Evolutionary conservation across 1,140 invertebrate species (phyloP).

Genomic region (Lucilia sericata): DNA sequence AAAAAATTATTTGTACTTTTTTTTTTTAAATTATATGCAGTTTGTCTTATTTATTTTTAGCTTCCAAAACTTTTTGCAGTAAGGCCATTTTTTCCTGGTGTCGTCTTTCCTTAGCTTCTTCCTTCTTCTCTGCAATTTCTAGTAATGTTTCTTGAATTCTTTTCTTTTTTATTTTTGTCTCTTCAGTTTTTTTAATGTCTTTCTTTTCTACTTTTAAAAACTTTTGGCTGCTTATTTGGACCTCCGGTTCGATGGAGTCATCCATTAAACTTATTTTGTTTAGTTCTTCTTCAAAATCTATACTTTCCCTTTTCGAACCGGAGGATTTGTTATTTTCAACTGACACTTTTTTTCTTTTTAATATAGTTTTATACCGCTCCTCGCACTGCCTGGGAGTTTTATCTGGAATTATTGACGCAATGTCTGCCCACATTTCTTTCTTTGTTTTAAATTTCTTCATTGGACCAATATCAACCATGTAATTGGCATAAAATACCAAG

Average conservation of each 20-base stretch:
- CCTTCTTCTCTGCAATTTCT: neutral
- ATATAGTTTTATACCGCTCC: neutral
- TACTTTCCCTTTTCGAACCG: neutral
- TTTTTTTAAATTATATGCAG: neutral
- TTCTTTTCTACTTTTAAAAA: too few species aligned
- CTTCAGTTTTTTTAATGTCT: too few species aligned
- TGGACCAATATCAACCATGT: neutral
- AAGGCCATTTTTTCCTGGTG: neutral
- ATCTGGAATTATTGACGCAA: neutral
- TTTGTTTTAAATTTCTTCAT: neutral
- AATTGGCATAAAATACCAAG: neutral
- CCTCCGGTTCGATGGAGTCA: too few species aligned
- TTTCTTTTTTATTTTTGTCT: too few species aligned
- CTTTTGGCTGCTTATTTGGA: too few species aligned
- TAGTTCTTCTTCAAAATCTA: conserved; percentile 4
- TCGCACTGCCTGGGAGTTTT: neutral
- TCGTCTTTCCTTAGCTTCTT: neutral
- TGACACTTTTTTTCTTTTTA: neutral
- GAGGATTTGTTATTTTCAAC: neutral
- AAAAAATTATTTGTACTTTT: neutral
- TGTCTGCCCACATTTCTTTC: neutral
- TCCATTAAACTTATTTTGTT: neutral
- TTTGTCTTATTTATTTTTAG: neutral
- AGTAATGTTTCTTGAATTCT: neutral
- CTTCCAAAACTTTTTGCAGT: neutral